A percentile compares a stretch with the other conserved stretches of the same genome.
Conservation (phyloP, 2,113 vertebrate species). For the Sterna hirundo region DNA sequence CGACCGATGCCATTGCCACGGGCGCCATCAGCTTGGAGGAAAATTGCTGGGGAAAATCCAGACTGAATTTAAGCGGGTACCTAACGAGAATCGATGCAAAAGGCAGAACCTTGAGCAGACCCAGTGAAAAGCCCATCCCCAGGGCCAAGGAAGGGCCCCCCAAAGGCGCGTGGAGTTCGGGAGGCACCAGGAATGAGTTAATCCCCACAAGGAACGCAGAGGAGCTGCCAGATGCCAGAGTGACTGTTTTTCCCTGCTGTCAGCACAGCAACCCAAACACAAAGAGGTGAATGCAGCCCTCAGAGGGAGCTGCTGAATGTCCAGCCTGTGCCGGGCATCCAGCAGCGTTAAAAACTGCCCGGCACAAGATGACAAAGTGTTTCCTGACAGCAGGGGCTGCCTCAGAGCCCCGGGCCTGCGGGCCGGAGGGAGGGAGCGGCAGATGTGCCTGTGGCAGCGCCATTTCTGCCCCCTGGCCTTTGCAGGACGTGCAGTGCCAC, state of each 20-base stretch:
- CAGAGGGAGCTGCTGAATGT: constrained; percentile 64
- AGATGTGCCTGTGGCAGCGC: not conserved
- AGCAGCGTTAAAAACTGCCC: constrained; percentile 21
- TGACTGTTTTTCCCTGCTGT: constrained; percentile 75
- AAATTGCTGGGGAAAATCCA: not conserved
- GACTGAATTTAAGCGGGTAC: rapidly evolving
- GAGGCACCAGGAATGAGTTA: constrained; percentile 69
- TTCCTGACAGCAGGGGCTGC: constrained; percentile 60
- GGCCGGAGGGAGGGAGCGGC: not conserved
- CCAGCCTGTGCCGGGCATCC: constrained; percentile 54
- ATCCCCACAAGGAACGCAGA: constrained; percentile 50
- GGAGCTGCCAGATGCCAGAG: constrained; percentile 55
- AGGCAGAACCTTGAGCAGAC: not conserved
- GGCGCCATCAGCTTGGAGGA: not conserved
- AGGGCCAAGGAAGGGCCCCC: not conserved
- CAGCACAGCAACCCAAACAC: constrained; percentile 71
- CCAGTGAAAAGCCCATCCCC: not conserved
- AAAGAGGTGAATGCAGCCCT: constrained; percentile 69
- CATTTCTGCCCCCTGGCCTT: not conserved
- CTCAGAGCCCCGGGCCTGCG: constrained; percentile 14
- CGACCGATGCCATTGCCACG: rapidly evolving
- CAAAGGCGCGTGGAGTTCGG: not conserved
- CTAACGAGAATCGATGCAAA: rapidly evolving
- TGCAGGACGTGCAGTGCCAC: not conserved
- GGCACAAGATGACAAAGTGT: constrained; percentile 47